These are phyloP conservation scores for Erythrocebus patas DNA, from an alignment of 2,113 vertebrate genomes.

Conservation along the genomic window DNA sequence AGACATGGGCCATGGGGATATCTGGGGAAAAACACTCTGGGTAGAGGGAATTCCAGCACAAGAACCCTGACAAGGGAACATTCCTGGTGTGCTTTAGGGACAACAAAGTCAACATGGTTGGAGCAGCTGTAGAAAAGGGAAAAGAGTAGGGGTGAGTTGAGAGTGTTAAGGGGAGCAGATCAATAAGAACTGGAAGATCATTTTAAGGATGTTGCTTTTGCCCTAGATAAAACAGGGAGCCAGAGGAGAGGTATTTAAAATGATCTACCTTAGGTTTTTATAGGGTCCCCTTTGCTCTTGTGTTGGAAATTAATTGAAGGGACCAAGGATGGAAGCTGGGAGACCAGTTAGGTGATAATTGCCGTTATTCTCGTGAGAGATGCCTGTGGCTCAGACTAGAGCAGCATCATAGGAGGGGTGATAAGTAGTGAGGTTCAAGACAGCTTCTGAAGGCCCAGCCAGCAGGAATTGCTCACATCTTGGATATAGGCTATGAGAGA, in stretches of 20 bases:
- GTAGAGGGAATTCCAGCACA: not conserved
- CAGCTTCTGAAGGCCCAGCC: too few relatives aligned
- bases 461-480: not conserved
- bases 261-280: not conserved
- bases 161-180: not conserved
- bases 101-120: not conserved
- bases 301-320: not conserved
- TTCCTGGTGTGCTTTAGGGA: accelerated
- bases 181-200: not conserved
- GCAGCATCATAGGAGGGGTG: not conserved
- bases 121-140: not conserved
- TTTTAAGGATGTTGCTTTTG: not conserved
- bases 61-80: not conserved
- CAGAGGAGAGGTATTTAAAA: not conserved
- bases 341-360: not conserved
- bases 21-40: not conserved
- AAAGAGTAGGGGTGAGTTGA: not conserved
- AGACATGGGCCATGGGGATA: accelerated
- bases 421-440: not conserved
- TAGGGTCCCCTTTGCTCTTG: not conserved
- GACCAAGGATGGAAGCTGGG: not conserved
- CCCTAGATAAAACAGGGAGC: not conserved
- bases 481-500: not conserved
- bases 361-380: not conserved
- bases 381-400: not conserved